Evolutionary conservation across 1,140 invertebrate species (phyloP), one percentile per base, ranked within the genome.

Genomic region (Agrilus planipennis): DNA sequence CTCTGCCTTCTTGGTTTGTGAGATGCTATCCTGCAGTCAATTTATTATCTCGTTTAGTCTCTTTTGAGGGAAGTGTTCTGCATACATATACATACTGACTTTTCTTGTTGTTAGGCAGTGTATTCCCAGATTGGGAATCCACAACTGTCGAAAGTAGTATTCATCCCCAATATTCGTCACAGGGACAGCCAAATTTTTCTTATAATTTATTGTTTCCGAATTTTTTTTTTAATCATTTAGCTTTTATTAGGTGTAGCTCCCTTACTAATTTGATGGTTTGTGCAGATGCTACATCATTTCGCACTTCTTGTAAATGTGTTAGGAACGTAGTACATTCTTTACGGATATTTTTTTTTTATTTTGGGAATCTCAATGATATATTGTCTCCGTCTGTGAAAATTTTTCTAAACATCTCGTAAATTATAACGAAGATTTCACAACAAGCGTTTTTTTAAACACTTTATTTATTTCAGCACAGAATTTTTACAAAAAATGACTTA

Each of bases 141-240:
- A 42, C 12, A 42, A 17, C 15, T 38, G 41, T 16, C 34, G 34
- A 29, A 35, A 10, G 29, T 36, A 42, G 15, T 37, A 36, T 28
- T 42, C 41, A 27, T 42, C 34, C 6, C n/a, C 4, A 25, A 42
- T 35, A 37, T 37, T 42, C 15, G 41, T 36, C 5, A 42, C 34
- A n/a, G 41, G 41, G n/a, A 42, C 41, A 15, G 41, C 21, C 9
- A 42, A 15, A 37, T 42, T 42, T 23, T 42, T 42, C 31, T 23
- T 10, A 17, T 23, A 41, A 18, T 34, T 25, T 3, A 39, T 23
- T 37, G 20, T 25, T 12, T 37, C 18, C 7, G 22, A 3, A 27
- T 27, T 3, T 27, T 27, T 28, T 28, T 14, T 29, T 27, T 19
- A 39, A 39, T 7, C n/a, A 9, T 21, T 39, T 14, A 28, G 22